Percentiles rank a stretch among this genome's conserved stretches.
phyloP scores from a whole-genome alignment of 1,140 invertebrate genomes.

The Drosophila gunungcola region DNA sequence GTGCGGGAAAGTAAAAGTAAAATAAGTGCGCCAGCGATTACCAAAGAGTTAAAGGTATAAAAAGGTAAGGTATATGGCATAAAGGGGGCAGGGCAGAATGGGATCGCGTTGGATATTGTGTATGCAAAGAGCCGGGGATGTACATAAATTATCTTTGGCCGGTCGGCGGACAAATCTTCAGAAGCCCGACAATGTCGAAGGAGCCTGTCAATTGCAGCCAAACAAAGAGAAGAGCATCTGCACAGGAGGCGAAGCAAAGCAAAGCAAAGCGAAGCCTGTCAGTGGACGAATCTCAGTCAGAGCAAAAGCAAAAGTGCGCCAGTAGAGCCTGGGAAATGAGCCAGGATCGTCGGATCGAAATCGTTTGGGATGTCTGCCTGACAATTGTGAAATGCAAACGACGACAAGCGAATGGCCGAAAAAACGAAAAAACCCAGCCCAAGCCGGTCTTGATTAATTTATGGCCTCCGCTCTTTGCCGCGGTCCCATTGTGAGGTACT shows the following conservation, averaged over 20 bases:
- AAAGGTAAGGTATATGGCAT: too few relatives aligned
- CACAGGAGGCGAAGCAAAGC: background rate
- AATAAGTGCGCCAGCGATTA: constrained; percentile 54
- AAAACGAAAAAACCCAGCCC: constrained; percentile 33
- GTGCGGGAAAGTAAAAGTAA: constrained; percentile 78
- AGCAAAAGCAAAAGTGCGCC: constrained; percentile 50
- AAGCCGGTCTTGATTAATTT: constrained; percentile 71
- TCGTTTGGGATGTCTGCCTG: constrained; percentile 39
- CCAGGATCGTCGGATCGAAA: constrained; percentile 26
- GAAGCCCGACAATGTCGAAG: constrained; percentile 46
- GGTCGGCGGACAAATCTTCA: constrained; percentile 74
- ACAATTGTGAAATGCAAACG: constrained; percentile 62
- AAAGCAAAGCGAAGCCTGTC: constrained; percentile 37
- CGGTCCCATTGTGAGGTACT: constrained; percentile 61
- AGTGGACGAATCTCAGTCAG: constrained; percentile 51
- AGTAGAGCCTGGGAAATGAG: constrained; percentile 43
- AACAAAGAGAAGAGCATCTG: constrained; percentile 22
- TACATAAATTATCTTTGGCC: constrained; percentile 78
- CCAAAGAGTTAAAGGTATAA: background rate
- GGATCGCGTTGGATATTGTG: background rate
- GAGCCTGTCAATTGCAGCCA: constrained; percentile 54
- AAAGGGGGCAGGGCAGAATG: constrained; percentile 7
- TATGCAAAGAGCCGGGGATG: constrained; percentile 54
- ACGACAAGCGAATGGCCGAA: constrained; percentile 40
- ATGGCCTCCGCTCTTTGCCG: constrained; percentile 49